Conservation (phyloP, 2,888 invertebrate species). For the Leucozona laternaria region DNA sequence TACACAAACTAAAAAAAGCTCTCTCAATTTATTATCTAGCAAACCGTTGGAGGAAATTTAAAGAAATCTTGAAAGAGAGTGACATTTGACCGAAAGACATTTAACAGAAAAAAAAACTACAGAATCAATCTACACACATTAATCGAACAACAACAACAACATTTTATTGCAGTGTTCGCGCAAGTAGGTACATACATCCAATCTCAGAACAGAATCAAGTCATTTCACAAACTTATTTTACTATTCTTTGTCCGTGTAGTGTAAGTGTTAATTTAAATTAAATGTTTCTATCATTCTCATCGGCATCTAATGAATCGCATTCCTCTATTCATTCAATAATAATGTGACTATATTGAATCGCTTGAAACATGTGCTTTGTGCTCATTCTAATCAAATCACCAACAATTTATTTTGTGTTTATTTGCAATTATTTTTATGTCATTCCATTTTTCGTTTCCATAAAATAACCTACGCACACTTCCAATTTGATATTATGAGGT, state of each 20-base stretch:
- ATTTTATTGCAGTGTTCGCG: conserved; percentile 7
- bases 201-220: conserved; percentile 33
- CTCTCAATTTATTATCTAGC: conserved; percentile 31
- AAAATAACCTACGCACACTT: conserved; percentile 48
- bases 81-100: conserved; percentile 40
- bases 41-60: conserved; percentile 47
- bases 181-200: background rate
- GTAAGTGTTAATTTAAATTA: conserved; percentile 69
- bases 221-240: conserved; percentile 4
- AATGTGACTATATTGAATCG: conserved; percentile 63
- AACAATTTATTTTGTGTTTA: conserved; percentile 58
- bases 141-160: conserved; percentile 1
- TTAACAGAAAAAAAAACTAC: conserved; percentile 6
- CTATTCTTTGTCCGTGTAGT: conserved; percentile 48
- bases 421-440: conserved; percentile 64
- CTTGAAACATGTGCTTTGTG: conserved; percentile 71
- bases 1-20: background rate
- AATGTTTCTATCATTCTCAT: conserved; percentile 56
- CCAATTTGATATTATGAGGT: conserved; percentile 15
- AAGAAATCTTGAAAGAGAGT: conserved; percentile 48
- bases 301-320: conserved; percentile 56
- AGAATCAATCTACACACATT: conserved; percentile 15
- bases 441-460: conserved; percentile 39
- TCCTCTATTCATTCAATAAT: conserved; percentile 62
- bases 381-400: conserved; percentile 73